phyloP scores from a whole-genome alignment of 2,797 vertebrate genomes.

The Hephaestus fuliginosus region DNA sequence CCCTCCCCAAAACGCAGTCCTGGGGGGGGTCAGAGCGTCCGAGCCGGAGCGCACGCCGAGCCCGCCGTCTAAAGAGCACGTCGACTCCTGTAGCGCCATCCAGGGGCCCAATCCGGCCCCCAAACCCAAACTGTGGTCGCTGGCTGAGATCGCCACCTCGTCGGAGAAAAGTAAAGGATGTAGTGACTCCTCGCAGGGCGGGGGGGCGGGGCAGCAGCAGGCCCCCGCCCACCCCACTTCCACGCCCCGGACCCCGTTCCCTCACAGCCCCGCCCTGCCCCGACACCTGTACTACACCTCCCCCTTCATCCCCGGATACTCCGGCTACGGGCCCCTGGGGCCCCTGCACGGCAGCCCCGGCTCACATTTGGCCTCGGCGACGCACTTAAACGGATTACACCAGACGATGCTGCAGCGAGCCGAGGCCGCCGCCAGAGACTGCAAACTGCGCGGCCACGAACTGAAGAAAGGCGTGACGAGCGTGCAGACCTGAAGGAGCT shows the following conservation, averaged over 20 bases:
- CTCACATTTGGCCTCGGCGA: conserved; percentile 65
- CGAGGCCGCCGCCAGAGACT: conserved; percentile 87
- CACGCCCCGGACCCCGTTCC: conserved; percentile 83
- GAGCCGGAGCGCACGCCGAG: conserved; percentile 32
- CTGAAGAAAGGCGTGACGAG: conserved; percentile 91
- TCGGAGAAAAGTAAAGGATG: conserved; percentile 88
- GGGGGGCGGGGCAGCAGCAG: conserved; percentile 65
- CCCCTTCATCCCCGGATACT: conserved; percentile 91
- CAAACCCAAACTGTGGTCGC: conserved; percentile 96
- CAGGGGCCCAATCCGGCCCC: conserved; percentile 83
- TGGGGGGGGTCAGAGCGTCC: conserved; percentile 31
- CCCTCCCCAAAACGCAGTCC: conserved; percentile 60
- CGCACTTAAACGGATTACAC: conserved; percentile 92
- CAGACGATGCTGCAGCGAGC: conserved; percentile 90
- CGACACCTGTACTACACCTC: conserved; percentile 91
- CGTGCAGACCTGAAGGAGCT: conserved; percentile 79
- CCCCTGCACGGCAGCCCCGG: conserved; percentile 85
- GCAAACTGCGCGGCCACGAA: conserved; percentile 87
- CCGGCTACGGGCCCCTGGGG: conserved; percentile 91
- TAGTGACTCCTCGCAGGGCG: conserved; percentile 59
- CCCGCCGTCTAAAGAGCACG: conserved; percentile 52
- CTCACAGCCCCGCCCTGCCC: conserved; percentile 87
- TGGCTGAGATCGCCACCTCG: conserved; percentile 94
- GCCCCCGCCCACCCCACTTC: conserved; percentile 72
- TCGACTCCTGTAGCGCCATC: conserved; percentile 66